Evolutionary conservation across 2,113 vertebrate genomes (phyloP), one percentile per base, ranked within the genome.

Genomic region (Macquaria australasica): DNA sequence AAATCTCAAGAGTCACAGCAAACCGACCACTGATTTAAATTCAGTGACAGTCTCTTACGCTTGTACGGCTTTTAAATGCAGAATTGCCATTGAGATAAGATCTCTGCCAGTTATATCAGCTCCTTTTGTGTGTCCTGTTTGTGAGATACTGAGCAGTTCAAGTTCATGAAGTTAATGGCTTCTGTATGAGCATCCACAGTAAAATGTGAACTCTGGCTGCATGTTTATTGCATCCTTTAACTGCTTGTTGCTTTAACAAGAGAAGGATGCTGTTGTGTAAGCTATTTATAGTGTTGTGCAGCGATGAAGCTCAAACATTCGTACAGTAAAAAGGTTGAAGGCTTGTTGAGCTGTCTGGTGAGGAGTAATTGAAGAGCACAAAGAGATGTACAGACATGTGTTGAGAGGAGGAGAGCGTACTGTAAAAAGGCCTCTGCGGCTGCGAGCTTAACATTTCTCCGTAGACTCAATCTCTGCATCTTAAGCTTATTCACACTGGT

Each of bases 401-500:
- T 62, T 41, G 31, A 75, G 55, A 79, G 76, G 53, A 41, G 58
- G 64, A 86, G 79, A 82, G 83, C 12, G 3, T 76, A 77, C 84
- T 45, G 78, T 62, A 45, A 78, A 87, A 85, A 86, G 87, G 78
- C 82, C 80, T 76, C 66, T 3, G 78, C 43, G 45, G 64, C 79
- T 82, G 63, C 20, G 25, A 72, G 53, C 73, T 83, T 43, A 81
- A 86, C 85, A 79, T 78, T 77, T 78, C 78, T 86, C 81, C 53
- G 64, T 77, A 74, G 69, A 87, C 79, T 91, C 71, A 67, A 63
- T 67, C 73, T 66, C 77, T 82, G 77, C 83, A 60, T 91, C 84
- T 83, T 82, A 34, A 90, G 81, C 86, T 91, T 72, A 76, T 91
- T 91, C 83, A 77, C 79, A 20, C 51, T 6, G 83, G 83, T 89